Evolutionary conservation across 2,888 invertebrate species (phyloP), one percentile per base, ranked within the genome.

Genomic region (Branchipolynoe longqiensis): DNA sequence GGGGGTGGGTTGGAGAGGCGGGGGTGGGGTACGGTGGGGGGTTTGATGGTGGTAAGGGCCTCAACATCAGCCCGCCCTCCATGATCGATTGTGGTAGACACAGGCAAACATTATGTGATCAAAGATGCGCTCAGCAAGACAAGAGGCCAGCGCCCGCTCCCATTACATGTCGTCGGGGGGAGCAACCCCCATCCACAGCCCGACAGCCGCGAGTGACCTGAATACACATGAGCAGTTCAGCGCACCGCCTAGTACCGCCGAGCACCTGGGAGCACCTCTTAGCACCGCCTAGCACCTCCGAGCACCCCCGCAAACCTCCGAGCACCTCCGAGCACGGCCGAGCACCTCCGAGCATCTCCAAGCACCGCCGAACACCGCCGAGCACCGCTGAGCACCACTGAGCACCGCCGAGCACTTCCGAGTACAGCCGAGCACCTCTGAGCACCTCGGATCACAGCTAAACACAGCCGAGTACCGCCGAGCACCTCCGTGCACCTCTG

Each of bases 51-150:
- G n/a, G n/a, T n/a, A n/a, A n/a, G n/a, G n/a, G n/a, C n/a, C n/a
- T n/a, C n/a, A n/a, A n/a, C n/a, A n/a, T n/a, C n/a, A 48, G 18
- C n/a, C 12, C 4, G 58, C 22, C 58, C 4, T 22, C 38, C 22
- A 38, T 69, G 69, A 69, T 69, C 36, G 69, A 69, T 69, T 69
- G 38, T 38, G 38, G 12, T 69, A 69, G 69, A 69, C 69, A 69
- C 69, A 36, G 36, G 38, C 69, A 69, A 69, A 69, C 69, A 69
- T 69, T 69, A 69, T 69, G 69, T 69, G 69, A 69, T 69, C 69
- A 69, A 12, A 69, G 69, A 38, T 69, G n/a, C 36, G 69, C 12
- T n/a, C 36, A 38, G n/a, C 22, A 25, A 69, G 69, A 69, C 69
- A 69, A 69, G 69, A 18, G 38, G 69, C 69, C 38, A 22, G 36